A percentile compares a stretch with the other conserved stretches of the same genome.
Evolutionary conservation across 1,140 invertebrate species (phyloP).

Genomic region (Drosophila takahashii): DNA sequence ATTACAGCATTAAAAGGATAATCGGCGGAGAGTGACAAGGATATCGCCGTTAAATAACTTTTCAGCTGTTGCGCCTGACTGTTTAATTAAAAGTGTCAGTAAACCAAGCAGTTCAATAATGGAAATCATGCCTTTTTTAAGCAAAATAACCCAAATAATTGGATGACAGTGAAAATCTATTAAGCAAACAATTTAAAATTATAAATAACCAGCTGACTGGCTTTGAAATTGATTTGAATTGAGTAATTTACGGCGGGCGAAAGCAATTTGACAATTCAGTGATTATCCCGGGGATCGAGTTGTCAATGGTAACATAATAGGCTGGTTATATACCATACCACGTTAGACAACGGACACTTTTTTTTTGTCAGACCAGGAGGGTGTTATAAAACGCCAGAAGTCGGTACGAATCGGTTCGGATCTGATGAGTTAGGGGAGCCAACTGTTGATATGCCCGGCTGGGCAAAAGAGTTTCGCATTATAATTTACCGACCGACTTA

Average conservation of each 20-base stretch:
- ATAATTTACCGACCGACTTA: conserved; percentile 69
- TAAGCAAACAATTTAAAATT: conserved; percentile 34
- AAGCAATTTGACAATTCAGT: conserved; percentile 53
- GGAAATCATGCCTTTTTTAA: conserved; percentile 11
- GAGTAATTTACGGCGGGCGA: conserved; percentile 52
- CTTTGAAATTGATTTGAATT: conserved; percentile 59
- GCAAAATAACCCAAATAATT: conserved; percentile 23
- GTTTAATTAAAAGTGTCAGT: conserved; percentile 38
- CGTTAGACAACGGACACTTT: conserved; percentile 37
- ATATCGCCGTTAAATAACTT: conserved; percentile 14
- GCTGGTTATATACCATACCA: conserved; percentile 25
- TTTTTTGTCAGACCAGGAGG: background rate
- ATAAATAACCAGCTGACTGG: conserved; percentile 11
- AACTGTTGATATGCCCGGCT: conserved; percentile 81
- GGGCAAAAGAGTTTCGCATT: conserved; percentile 77
- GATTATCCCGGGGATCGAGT: conserved; percentile 42
- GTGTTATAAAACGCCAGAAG: conserved; percentile 60
- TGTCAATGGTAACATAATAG: conserved; percentile 51
- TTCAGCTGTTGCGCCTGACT: conserved; percentile 26
- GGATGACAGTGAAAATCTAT: conserved; percentile 65
- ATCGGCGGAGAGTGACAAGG: conserved; percentile 33
- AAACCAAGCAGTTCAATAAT: conserved; percentile 25
- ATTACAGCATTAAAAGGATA: conserved; percentile 45
- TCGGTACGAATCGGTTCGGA: conserved; percentile 21
- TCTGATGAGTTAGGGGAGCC: conserved; percentile 39